Base-by-base conservation (phyloP, 2,113 vertebrate genomes). In the Paralichthys olivaceus region DNA sequence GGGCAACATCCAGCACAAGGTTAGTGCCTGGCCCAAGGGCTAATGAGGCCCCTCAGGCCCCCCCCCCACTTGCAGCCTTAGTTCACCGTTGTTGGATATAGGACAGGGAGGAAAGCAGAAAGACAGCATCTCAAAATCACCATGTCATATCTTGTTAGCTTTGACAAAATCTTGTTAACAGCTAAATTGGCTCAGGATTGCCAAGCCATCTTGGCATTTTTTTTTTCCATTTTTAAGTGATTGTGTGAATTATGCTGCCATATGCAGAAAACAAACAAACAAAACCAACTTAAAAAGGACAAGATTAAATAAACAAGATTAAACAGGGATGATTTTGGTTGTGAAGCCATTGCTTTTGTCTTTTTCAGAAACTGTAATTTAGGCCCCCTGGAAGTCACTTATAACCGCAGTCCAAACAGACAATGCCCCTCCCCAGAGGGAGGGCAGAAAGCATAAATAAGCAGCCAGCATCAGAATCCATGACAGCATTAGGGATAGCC, bases 391-490 rank as follows among this genome's bases (percentile, higher is more conserved):
- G 79, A 86, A 82, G 93, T 94, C 92, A 90, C 88, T 75, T 88
- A 73, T 79, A 94, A 95, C 94, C 93, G 92, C 94, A 94, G 93
- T 94, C 94, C 94, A 95, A 93, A 86, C 90, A 89, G 93, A 93
- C 92, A 93, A 93, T 92, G 90, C 87, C 79, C 86, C 90, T 89
- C 86, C 59, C 45, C 76, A 58, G 59, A 88, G 70, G 83, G 88
- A 93, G 76, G 69, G 54, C 84, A 79, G 5, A 84, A 28, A 80
- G 82, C 72, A 79, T 80, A 77, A 68, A 80, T 58, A 76, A 84
- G 83, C 84, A 84, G 69, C 86, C 71, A 72, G 65, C 76, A 67
- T 86, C 85, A 70, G 51, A 83, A 87, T 81, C 87, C 77, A 65
- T 79, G 68, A 80, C 81, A 84, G 77, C 87, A 62, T 75, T 49